Percentiles rank a stretch among this genome's conserved stretches.
Conservation (phyloP, 2,113 vertebrate genomes). For the Hippopotamus amphibius region DNA sequence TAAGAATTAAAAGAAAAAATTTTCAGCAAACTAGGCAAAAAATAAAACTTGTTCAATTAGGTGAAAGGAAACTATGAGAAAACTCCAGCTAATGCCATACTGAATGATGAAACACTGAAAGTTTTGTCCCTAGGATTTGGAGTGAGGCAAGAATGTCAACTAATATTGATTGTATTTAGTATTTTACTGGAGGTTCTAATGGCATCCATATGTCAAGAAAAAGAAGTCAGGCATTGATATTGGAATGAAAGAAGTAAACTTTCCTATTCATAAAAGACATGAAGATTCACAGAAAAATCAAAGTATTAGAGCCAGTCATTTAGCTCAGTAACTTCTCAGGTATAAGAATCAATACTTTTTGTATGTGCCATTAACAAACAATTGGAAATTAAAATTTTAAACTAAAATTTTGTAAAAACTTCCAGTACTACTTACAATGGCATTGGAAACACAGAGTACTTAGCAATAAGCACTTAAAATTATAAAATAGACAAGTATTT, state of each 20-base stretch:
- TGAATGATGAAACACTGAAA: background rate
- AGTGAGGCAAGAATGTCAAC: background rate
- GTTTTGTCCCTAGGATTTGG: background rate
- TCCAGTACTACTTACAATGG: background rate
- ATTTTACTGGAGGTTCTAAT: background rate
- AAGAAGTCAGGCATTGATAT: background rate
- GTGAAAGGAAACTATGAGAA: background rate
- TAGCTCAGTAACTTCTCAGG: background rate
- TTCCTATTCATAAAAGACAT: background rate
- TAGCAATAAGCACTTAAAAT: background rate
- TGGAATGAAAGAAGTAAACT: background rate
- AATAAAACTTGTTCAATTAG: background rate
- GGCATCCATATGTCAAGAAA: background rate
- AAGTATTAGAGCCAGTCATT: background rate
- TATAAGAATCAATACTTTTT: background rate
- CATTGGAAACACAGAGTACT: background rate
- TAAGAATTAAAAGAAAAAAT: background rate
- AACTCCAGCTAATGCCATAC: background rate
- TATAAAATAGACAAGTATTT: background rate
- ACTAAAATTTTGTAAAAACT: background rate
- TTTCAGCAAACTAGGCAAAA: background rate
- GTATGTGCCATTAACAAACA: background rate
- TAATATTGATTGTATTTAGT: background rate
- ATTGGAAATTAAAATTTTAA: background rate
- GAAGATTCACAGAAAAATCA: background rate